Evolutionary conservation across 2,888 invertebrate genomes (phyloP), one percentile per base, ranked within the genome.

Genomic region (Anoplius nigerrimus): DNA sequence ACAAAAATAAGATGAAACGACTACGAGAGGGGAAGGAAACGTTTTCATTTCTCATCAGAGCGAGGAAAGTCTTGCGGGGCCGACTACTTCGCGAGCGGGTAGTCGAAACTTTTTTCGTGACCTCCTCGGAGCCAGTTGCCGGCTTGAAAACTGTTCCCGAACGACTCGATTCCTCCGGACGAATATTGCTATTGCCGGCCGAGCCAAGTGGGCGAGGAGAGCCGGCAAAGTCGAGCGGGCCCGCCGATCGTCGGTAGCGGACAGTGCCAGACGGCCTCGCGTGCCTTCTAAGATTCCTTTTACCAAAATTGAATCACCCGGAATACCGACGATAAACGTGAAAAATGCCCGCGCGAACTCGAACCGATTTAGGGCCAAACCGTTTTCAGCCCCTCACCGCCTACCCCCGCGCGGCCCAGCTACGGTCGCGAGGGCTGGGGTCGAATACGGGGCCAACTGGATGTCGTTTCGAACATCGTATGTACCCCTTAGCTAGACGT

Each of bases 21-120:
- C 8, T n/a, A n/a, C n/a, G n/a, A 34, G 6, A 34, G 34, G 34
- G 34, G 34, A 3, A 11, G 34, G 61, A 52, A 69, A 64, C 57
- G 53, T 65, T 65, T 61, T 65, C 64, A 61, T 58, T 61, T 61
- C 61, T 65, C 64, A 57, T 69, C 57, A 62, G 27, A 54, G 62
- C 53, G 34, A 1, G 34, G 34, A 6, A 34, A 34, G 34, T 34
- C 4, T n/a, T 54, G 18, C n/a, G 21, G 15, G 24, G 15, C 42
- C n/a, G 58, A 15, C 3, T 18, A 45, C 54, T 54, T 45, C 46
- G 45, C 45, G 65, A 58, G 27, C 34, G 34, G 6, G 34, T n/a
- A 59, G 46, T 53, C n/a, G 53, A 58, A 65, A 58, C 54, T 65
- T 65, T 59, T 53, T 65, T 58, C 59, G 53, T 4, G 45, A 58